Evolutionary conservation across 1,140 invertebrate species (phyloP), one percentile per base, ranked within the genome.

Genomic region (Sinella curviseta): DNA sequence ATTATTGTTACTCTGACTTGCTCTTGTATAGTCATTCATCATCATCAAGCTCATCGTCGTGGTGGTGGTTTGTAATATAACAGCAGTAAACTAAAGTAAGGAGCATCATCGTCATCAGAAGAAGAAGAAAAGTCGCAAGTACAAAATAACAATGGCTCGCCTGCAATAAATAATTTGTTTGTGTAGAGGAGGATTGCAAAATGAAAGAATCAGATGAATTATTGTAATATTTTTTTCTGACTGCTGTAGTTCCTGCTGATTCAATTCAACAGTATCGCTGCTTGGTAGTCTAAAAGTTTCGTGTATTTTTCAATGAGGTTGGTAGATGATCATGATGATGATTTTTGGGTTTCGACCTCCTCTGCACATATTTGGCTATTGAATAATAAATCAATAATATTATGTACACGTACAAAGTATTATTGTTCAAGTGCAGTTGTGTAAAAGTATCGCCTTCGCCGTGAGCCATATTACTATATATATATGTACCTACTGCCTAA

Each of bases 361-460:
- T 48, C 39, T 48, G 39, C 39, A 70, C 65, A 70, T 31, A 70
- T 70, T 70, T 70, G 65, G 65, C n/a, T 33, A 65, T 26, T 30
- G 65, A 70, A 70, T 70, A 70, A 70, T 70, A 70, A 70, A 70
- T 70, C 65, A 70, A 70, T 70, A 65, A n/a, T 17, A 70, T 70
- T 70, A 70, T 70, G 65, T 30, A 33, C 65, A 70, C 24, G 57
- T 70, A 24, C 31, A 70, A 24, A 60, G 57, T 31, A 70, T 70
- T 31, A 70, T 12, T 70, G 26, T 60, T 14, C 3, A 60, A 60
- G 55, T 26, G 26, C 2, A 60, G 24, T 14, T 60, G 31, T 31
- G 30, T n/a, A 33, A 16, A 70, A 31, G 65, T 31, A 8, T 70
- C 65, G 65, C 65, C 65, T 70, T 70, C 65, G 65, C 65, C 65